These are phyloP conservation scores for Gymnocheta viridis DNA, from an alignment of 2,888 invertebrate genomes.

Conservation along the genomic window DNA sequence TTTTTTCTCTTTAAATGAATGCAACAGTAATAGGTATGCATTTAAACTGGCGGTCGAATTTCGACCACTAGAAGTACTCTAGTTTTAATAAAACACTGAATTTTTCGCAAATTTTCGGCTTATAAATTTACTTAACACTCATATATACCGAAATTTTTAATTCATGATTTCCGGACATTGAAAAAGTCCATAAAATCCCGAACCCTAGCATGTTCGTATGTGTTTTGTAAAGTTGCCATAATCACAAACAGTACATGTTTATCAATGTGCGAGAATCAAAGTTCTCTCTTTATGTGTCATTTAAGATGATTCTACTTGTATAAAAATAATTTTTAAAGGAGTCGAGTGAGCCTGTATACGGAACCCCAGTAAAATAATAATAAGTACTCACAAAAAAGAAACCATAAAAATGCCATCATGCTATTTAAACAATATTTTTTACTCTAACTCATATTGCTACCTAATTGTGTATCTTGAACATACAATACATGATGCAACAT, in stretches of 20 bases:
- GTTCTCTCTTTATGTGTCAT: not conserved
- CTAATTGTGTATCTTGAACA: slow-evolving; percentile 11
- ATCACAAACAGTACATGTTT: slow-evolving; percentile 59
- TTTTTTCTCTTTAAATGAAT: no score
- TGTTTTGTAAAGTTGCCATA: slow-evolving; percentile 26
- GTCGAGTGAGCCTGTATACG: slow-evolving; percentile 3
- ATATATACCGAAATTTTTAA: no score
- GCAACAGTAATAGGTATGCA: no score
- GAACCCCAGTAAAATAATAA: slow-evolving; percentile 23
- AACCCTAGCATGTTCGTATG: no score
- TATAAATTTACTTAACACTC: no score
- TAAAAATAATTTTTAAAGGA: slow-evolving; percentile 30
- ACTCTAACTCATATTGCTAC: not conserved
- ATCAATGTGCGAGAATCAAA: slow-evolving; percentile 61
- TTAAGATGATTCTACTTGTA: slow-evolving; percentile 6
- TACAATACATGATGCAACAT: slow-evolving; percentile 18
- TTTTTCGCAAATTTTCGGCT: no score
- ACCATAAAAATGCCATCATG: slow-evolving; percentile 63
- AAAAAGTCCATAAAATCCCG: no score
- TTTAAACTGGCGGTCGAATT: no score
- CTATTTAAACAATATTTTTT: slow-evolving; percentile 33
- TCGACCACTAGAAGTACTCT: no score
- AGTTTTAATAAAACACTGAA: no score
- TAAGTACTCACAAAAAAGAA: slow-evolving; percentile 49
- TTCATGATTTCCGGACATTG: no score